Evolutionary conservation across 2,888 invertebrate species (phyloP), one percentile per base, ranked within the genome.

Genomic region (Oeneis ivallda): DNA sequence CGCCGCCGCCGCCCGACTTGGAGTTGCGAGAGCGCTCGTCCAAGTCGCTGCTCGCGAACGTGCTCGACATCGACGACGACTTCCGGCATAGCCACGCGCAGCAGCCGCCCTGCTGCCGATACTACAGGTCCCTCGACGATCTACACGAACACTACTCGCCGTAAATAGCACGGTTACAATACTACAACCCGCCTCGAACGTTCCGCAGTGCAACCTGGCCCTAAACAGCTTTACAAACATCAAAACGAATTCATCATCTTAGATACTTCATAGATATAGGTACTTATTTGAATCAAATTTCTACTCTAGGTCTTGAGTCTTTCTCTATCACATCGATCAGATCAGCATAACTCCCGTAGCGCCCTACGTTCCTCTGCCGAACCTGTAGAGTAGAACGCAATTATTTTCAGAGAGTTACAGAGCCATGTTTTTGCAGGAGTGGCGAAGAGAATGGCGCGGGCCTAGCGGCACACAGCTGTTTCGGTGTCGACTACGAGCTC

Each of bases 61-160:
- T 98, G 81, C 94, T 98, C 82, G 98, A 98, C 93, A 97, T 98
- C 91, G 98, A 98, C 89, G 98, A 98, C 91, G 98, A 98, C 93
- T 97, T 97, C 92, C 94, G 96, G 79, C 96, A 96, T 89, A 94
- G 94, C 84, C 95, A 95, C 82, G 93, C 95, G 86, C 94, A 94
- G 87, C 94, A 94, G 89, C 93, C 94, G 75, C 92, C 94, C 76
- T 95, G 95, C 92, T 95, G 95, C 92, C 94, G 95, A 87, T 95
- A 95, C 91, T 95, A 95, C 93, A 95, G 95, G 95, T 95, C 92
- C 91, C 92, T 92, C 91, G 92, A 92, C 90, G 92, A 92, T 92
- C 91, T 92, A 87, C 92, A 92, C 89, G 92, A 92, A 91, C 90
- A 91, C 91, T 92, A 91, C 91, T 92, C 92, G 83, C 92, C 90